Evolutionary conservation across 2,113 vertebrate species (phyloP).

Genomic region (Columba livia): DNA sequence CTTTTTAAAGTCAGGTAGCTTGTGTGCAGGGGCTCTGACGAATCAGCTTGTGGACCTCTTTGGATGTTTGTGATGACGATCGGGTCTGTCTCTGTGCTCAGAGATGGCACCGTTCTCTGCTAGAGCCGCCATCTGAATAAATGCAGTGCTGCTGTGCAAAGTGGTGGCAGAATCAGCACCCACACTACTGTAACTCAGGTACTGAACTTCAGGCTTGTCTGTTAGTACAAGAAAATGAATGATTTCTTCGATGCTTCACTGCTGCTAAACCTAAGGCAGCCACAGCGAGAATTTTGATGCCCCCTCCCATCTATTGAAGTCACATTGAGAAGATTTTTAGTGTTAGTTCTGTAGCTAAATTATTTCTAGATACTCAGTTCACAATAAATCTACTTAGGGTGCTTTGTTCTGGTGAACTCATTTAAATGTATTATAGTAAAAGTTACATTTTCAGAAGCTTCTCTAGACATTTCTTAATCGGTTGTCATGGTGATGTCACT

Average conservation of each 20-base stretch:
- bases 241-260: background rate
- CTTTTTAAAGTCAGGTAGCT: background rate
- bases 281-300: background rate
- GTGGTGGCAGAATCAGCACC: background rate
- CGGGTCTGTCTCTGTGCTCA: background rate
- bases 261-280: background rate
- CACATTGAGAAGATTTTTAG: background rate
- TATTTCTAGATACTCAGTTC: conserved; percentile 21
- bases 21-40: background rate
- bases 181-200: background rate
- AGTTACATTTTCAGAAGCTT: conserved; percentile 44
- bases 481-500: conserved; percentile 63
- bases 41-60: background rate
- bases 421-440: conserved; percentile 57
- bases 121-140: background rate
- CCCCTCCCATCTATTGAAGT: background rate
- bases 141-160: background rate
- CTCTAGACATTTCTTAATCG: conserved; percentile 39
- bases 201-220: background rate
- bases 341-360: background rate
- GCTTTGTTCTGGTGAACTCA: conserved; percentile 52
- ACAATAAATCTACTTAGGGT: conserved; percentile 38
- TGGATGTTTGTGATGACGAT: background rate
- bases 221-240: background rate
- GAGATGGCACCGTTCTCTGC: background rate